These are phyloP conservation scores for Montifringilla adamsi DNA, from an alignment of 2,113 vertebrate species.

Conservation along the genomic window DNA sequence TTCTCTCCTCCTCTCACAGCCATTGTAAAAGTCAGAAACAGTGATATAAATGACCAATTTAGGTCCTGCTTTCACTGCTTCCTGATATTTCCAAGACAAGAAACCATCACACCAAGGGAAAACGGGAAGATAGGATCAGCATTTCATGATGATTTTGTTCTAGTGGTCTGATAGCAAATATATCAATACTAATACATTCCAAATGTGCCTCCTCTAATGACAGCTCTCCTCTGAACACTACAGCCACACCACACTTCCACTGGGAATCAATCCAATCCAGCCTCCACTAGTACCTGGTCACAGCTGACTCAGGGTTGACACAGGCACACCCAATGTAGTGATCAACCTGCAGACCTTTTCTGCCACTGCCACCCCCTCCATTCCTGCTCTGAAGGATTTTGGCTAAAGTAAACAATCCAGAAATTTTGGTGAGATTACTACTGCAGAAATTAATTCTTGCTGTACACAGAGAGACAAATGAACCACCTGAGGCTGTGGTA, in stretches of 20 bases:
- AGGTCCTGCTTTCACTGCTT: neutral
- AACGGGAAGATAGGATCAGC: rapidly evolving
- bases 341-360: neutral
- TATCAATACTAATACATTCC: neutral
- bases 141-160: neutral
- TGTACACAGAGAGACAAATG: neutral
- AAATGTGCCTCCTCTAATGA: neutral
- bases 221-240: neutral
- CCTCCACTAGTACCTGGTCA: neutral
- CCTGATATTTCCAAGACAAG: neutral
- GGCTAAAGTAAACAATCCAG: neutral
- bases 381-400: neutral
- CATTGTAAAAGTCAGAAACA: neutral
- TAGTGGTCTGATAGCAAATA: neutral
- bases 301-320: neutral
- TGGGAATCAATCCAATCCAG: neutral
- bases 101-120: neutral
- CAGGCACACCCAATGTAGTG: neutral
- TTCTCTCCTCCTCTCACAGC: neutral
- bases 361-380: neutral
- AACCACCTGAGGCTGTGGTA: neutral
- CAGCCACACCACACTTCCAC: neutral
- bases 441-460: neutral
- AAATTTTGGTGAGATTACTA: neutral
- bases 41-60: neutral